Percentiles rank a stretch among this genome's conserved stretches.
These are phyloP conservation scores for Marcusenius ussheri DNA, from an alignment of 2,113 vertebrate species.

Conservation along the genomic window DNA sequence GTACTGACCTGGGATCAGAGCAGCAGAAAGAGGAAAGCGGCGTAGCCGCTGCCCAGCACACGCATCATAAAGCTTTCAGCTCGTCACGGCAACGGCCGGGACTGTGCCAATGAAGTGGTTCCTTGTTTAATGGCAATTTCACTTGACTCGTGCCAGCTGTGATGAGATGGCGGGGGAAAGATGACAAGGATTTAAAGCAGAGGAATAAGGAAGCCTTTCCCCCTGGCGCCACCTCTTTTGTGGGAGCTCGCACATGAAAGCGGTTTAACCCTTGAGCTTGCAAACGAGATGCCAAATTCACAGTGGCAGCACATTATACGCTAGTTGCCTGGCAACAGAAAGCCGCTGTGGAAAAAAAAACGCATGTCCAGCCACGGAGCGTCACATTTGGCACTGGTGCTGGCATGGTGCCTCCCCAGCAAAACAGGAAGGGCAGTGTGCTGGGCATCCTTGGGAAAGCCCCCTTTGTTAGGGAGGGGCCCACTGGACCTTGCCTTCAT, in stretches of 20 bases:
- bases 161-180: neutral
- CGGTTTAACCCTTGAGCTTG: conserved; percentile 2
- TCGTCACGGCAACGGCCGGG: neutral
- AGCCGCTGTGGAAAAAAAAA: conserved; percentile 8
- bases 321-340: conserved; percentile 31
- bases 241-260: neutral
- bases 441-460: conserved; percentile 13
- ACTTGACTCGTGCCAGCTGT: neutral
- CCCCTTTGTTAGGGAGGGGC: neutral
- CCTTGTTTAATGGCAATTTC: neutral
- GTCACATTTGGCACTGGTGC: neutral
- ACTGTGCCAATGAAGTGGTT: neutral
- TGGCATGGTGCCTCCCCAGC: conserved; percentile 1
- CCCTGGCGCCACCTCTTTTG: neutral
- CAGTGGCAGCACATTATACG: conserved; percentile 8
- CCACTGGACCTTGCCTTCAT: neutral
- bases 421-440: conserved; percentile 17
- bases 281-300: neutral
- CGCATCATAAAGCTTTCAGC: neutral
- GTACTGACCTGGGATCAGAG: neutral
- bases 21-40: neutral
- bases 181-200: neutral
- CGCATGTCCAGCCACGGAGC: neutral
- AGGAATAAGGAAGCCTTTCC: conserved; percentile 4
- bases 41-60: neutral